Evolutionary conservation across 2,888 invertebrate genomes (phyloP), one percentile per base, ranked within the genome.

Genomic region (Lapara coniferarum): DNA sequence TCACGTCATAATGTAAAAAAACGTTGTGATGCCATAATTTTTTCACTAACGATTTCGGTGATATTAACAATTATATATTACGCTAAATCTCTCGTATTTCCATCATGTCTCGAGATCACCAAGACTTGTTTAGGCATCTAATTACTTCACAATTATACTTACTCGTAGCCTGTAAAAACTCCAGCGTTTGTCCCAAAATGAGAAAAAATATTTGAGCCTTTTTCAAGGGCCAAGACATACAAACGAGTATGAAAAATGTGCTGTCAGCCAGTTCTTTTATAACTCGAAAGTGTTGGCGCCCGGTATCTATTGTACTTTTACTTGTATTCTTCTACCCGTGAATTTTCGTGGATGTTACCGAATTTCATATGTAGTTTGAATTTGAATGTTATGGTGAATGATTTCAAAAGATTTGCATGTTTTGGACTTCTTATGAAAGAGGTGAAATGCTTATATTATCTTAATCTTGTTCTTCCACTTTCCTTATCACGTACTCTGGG

Each of bases 211-310:
- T 12, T 46, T 16, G 66, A 46, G 46, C 46, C 44, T 44, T 56
- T 66, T 67, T 56, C 56, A 67, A 67, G 67, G 56, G 67, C 53
- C 53, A 44, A 67, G 55, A 19, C 46, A 25, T 49, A 63, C 63
- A 63, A 63, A 63, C 63, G 57, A 10, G 66, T 66, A 58, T 69
- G 66, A 69, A 66, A 69, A 69, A 69, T 69, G 69, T 66, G 69
- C 30, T 57, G 69, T 69, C 69, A 69, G 57, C 3, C 16, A 63
- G 63, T 63, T 63, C 63, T 63, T 63, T 49, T 19, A 63, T 46
- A 63, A 46, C 63, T 63, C 49, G 63, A 19, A 63, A 63, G 63
- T 63, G 63, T 63, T 49, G 49, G 46, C 63, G 63, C 19, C 63
- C 19, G 57, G 59, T 59, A 59, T 46, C 46, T 46, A 63, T 63